These are phyloP conservation scores for Uropsilus gracilis DNA, from an alignment of 2,113 vertebrate species.

Conservation along the genomic window DNA sequence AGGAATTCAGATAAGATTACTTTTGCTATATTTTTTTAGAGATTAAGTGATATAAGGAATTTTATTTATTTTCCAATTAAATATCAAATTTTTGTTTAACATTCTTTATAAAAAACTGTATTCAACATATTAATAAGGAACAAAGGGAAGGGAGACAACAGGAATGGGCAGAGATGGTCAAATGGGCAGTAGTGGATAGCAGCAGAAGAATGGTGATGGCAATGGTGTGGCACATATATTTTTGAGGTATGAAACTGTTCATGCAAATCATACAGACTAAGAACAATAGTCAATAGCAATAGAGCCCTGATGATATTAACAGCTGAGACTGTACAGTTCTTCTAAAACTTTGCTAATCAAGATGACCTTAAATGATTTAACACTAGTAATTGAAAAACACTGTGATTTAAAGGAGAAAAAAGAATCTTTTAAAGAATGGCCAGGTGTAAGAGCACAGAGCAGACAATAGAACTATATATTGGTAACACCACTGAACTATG, in stretches of 20 bases:
- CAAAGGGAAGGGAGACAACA: not conserved
- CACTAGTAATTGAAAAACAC: not conserved
- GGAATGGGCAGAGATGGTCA: not conserved
- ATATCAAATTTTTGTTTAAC: slow-evolving; percentile 61
- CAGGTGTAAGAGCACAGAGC: not conserved
- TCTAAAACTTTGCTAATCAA: slow-evolving; percentile 36
- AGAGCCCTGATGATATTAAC: slow-evolving; percentile 56
- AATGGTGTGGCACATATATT: slow-evolving; percentile 48
- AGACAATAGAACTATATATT: not conserved
- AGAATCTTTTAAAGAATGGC: not conserved
- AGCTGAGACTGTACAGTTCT: slow-evolving; percentile 54
- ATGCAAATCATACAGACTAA: slow-evolving; percentile 64
- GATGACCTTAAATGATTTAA: not conserved
- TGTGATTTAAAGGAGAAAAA: not conserved
- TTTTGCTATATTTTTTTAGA: not conserved
- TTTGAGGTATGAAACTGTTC: slow-evolving; percentile 49
- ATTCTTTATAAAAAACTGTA: slow-evolving; percentile 53
- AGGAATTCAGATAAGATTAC: not conserved
- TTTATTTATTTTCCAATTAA: slow-evolving; percentile 36
- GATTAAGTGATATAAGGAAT: not conserved
- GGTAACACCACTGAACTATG: not conserved
- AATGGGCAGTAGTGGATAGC: not conserved
- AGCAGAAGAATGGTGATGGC: not conserved
- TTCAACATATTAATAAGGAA: slow-evolving; percentile 42
- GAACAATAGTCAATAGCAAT: slow-evolving; percentile 66